phyloP scores from a whole-genome alignment of 2,888 invertebrate species.

The Clivina fossor region DNA sequence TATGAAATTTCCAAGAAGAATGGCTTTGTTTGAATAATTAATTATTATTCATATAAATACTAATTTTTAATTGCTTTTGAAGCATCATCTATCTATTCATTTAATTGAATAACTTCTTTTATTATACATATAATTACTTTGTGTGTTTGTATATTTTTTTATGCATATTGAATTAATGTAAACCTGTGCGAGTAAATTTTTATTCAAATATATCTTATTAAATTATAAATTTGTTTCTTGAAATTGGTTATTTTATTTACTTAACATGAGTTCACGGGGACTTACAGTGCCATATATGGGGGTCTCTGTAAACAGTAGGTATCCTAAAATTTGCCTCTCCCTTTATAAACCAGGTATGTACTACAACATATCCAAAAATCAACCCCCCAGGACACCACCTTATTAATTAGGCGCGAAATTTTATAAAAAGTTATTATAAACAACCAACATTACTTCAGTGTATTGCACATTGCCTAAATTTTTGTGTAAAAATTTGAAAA shows the following conservation, averaged over 20 bases:
- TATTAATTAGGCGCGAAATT: too few species aligned
- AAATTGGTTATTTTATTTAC: not conserved
- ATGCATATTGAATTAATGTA: conserved; percentile 32
- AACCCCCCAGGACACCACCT: too few species aligned
- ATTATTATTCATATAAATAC: conserved; percentile 22
- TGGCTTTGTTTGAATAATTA: not conserved
- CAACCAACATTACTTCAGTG: too few species aligned
- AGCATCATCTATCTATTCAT: conserved; percentile 13
- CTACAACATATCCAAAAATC: too few species aligned
- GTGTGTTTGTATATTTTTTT: conserved; percentile 25
- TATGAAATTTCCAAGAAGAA: conserved; percentile 11
- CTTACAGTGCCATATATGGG: too few species aligned
- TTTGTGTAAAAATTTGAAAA: too few species aligned
- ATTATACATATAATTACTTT: conserved; percentile 1
- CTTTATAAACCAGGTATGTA: too few species aligned
- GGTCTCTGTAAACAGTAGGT: too few species aligned
- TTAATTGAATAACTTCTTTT: conserved; percentile 19
- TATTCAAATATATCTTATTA: conserved; percentile 30
- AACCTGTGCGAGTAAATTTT: conserved; percentile 32
- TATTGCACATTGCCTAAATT: too few species aligned
- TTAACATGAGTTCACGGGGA: not conserved
- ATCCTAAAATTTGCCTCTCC: too few species aligned
- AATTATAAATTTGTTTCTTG: conserved; percentile 18
- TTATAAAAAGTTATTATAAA: too few species aligned
- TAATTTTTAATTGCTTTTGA: conserved; percentile 26